Percentiles rank a stretch among this genome's conserved stretches.
Conservation (phyloP, 2,888 invertebrate genomes). For the Euzetes globulus region DNA sequence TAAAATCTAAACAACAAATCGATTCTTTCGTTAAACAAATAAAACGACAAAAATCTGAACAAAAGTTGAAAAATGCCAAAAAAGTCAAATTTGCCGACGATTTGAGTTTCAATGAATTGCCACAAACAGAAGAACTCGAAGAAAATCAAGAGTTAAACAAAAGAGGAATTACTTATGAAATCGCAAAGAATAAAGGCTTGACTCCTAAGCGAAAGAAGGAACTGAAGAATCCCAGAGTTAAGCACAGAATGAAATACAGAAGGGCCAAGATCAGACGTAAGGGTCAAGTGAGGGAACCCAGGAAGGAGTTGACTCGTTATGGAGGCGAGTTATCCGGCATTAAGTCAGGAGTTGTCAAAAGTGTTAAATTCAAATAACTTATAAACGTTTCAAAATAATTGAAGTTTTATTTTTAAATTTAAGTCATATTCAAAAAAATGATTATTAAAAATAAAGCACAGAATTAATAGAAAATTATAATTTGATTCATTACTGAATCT, state of each 20-base stretch:
- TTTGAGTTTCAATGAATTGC: neutral
- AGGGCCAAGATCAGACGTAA: constrained; percentile 86
- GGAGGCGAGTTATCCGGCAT: constrained; percentile 91
- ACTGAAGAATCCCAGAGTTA: constrained; percentile 86
- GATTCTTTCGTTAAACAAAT: neutral
- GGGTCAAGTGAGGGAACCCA: constrained; percentile 77
- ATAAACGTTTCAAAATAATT: neutral
- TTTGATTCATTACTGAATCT: neutral
- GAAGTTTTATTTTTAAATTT: neutral
- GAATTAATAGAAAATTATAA: constrained; percentile 10
- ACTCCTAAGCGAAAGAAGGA: constrained; percentile 85
- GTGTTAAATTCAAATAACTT: constrained; percentile 63
- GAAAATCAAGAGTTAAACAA: constrained; percentile 50
- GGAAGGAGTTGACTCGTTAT: constrained; percentile 72
- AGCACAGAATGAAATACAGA: constrained; percentile 81
- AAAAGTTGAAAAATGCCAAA: constrained; percentile 38
- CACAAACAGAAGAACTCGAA: constrained; percentile 39
- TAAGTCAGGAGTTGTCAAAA: constrained; percentile 75
- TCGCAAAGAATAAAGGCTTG: constrained; percentile 90
- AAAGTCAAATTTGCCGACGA: constrained; percentile 48
- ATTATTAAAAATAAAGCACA: constrained; percentile 19
- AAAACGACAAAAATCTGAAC: constrained; percentile 39
- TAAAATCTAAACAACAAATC: constrained; percentile 44
- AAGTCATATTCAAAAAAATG: constrained; percentile 2
- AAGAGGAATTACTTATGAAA: constrained; percentile 76